These are phyloP conservation scores for Nephrocerus scutellatus DNA, from an alignment of 2,888 invertebrate species.

Conservation along the genomic window DNA sequence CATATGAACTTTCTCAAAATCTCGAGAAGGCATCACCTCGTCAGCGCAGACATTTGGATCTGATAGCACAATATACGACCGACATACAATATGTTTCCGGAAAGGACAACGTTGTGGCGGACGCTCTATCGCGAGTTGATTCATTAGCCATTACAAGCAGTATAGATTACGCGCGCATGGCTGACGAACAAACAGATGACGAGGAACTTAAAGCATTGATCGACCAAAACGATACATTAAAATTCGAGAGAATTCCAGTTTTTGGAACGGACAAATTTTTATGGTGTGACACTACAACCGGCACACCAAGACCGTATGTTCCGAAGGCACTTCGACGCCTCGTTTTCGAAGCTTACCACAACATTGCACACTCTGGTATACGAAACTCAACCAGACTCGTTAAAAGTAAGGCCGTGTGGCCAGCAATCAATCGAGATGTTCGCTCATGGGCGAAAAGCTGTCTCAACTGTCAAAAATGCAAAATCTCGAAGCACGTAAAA, in stretches of 20 bases:
- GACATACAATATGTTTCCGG: conserved; percentile 16
- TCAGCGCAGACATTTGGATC: conserved; percentile 17
- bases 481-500: too few species aligned
- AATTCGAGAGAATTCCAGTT: too few species aligned
- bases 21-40: conserved; percentile 16
- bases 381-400: conserved; percentile 13
- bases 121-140: conserved; percentile 18
- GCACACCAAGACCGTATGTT: conserved; percentile 13
- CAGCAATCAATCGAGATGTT: conserved; percentile 16
- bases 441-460: conserved; percentile 9
- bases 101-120: conserved; percentile 16
- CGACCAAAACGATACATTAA: too few species aligned
- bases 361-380: conserved; percentile 11
- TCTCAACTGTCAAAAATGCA: conserved; percentile 11
- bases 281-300: conserved; percentile 15
- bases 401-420: conserved; percentile 15
- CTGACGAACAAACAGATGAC: too few species aligned
- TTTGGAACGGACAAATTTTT: too few species aligned
- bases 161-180: too few species aligned
- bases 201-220: too few species aligned
- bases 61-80: conserved; percentile 17
- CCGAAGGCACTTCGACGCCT: conserved; percentile 4
- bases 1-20: conserved; percentile 15
- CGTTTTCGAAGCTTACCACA: conserved; percentile 12
- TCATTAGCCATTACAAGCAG: too few species aligned